phyloP scores from a whole-genome alignment of 2,113 vertebrate species.

The Phylloscopus trochilus region DNA sequence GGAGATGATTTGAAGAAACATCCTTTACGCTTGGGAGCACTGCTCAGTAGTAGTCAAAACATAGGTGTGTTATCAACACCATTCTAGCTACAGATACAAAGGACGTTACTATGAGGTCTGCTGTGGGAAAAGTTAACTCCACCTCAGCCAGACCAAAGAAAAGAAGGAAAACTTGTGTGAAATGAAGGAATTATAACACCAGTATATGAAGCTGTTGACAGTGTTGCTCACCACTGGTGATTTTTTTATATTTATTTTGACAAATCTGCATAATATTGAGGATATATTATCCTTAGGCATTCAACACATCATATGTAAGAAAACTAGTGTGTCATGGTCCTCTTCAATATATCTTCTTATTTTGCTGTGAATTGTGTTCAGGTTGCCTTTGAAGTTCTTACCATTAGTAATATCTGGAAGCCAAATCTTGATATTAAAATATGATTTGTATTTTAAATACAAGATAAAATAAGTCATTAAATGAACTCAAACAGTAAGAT shows the following conservation, averaged over 20 bases:
- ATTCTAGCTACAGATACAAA: not conserved
- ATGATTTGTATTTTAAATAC: too few species aligned
- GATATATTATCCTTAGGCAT: not conserved
- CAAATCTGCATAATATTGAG: not conserved
- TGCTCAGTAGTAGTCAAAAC: not conserved
- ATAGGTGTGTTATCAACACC: not conserved
- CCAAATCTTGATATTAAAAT: too few species aligned
- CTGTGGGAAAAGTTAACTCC: not conserved
- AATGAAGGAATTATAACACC: not conserved
- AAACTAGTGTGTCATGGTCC: not conserved
- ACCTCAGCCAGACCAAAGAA: not conserved
- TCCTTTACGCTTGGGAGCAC: not conserved
- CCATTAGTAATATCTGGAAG: too few species aligned
- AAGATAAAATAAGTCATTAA: not conserved
- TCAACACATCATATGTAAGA: not conserved
- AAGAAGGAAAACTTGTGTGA: not conserved
- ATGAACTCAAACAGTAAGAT: not conserved
- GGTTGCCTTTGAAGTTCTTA: too few species aligned
- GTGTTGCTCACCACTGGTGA: not conserved
- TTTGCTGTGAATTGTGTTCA: not conserved
- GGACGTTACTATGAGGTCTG: not conserved
- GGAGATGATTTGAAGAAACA: not conserved
- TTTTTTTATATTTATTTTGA: not conserved
- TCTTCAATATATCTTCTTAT: not conserved
- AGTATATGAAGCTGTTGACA: not conserved